Evolutionary conservation across 1,140 invertebrate genomes (phyloP).

Genomic region (Ruditapes philippinarum): DNA sequence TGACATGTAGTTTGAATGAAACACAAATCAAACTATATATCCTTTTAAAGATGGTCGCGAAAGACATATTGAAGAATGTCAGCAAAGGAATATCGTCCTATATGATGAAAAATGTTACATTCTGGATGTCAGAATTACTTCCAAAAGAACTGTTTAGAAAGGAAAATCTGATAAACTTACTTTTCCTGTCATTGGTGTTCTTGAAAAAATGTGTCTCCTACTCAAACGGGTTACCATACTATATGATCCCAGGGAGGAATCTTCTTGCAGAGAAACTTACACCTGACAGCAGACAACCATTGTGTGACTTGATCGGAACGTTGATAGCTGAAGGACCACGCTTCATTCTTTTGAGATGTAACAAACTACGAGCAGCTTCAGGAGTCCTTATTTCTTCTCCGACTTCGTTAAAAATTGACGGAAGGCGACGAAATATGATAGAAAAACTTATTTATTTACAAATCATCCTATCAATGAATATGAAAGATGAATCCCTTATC

Average conservation of each 20-base stretch:
- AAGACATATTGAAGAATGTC: background rate
- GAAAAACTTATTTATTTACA: too few species aligned
- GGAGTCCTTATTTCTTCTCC: too few species aligned
- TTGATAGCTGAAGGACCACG: background rate
- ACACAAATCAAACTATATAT: constrained; percentile 45
- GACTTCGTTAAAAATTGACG: too few species aligned
- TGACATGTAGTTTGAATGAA: constrained; percentile 23
- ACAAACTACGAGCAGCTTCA: background rate
- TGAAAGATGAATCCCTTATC: too few species aligned
- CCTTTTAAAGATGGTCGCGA: constrained; percentile 34
- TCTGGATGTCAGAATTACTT: constrained; percentile 27
- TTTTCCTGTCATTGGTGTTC: background rate
- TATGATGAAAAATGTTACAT: constrained; percentile 51
- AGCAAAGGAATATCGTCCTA: constrained; percentile 26
- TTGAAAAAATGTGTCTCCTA: background rate
- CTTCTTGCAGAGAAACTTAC: background rate
- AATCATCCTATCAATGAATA: too few species aligned
- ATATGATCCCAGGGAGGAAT: constrained; percentile 7
- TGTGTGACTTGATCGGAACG: background rate
- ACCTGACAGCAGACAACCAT: background rate
- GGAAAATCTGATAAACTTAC: background rate
- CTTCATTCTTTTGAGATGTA: background rate
- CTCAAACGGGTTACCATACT: background rate
- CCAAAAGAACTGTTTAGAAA: background rate
- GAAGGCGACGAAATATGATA: too few species aligned